Evolutionary conservation across 92 coral and sea anemone species (phyloP), one percentile per base, ranked within the genome.

Genomic region (Porites cylindrica): DNA sequence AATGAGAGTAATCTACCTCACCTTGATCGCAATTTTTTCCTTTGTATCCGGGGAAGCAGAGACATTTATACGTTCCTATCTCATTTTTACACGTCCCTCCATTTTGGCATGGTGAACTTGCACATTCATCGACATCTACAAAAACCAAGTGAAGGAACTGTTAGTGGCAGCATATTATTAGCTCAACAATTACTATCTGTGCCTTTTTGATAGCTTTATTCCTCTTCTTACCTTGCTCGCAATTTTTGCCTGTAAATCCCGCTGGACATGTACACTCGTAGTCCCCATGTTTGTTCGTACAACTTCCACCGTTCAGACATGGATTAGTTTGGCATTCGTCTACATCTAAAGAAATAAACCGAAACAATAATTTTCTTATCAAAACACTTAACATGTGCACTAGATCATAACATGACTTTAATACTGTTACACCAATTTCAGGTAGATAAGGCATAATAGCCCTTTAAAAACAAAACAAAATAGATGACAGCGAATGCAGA

Each of bases 61-160:
- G 14, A 53, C 85, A 81, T 9, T 58, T 81, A 71, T 81, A 70
- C 58, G 65, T 67, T 81, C 85, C 85, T 24, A 59, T 56, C 29
- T 64, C 51, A 51, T 81, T 81, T n/a, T 52, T 69, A 14, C 85
- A 81, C 12, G 85, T 52, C 23, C 85, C 85, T 51, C 85, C 85
- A 17, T 81, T 81, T 21, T 32, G 56, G 20, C 85, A 81, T 4
- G 85, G 76, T 0, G 66, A 21, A 13, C 24, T 66, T 2, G 0
- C 20, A 47, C 85, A 81, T 69, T 81, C 85, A 20, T 81, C 71
- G n/a, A 81, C 77, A 70, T 81, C 85, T 81, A 62, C 16, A 9
- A 10, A 24, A 52, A 50, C 21, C 20, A n/a, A 11, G 8, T 12
- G 43, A 63, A 4, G 7, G 10, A 70, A 23, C 61, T 70, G 47